Base-by-base conservation (phyloP, 2,797 vertebrate species). In the Bovichtus variegatus region DNA sequence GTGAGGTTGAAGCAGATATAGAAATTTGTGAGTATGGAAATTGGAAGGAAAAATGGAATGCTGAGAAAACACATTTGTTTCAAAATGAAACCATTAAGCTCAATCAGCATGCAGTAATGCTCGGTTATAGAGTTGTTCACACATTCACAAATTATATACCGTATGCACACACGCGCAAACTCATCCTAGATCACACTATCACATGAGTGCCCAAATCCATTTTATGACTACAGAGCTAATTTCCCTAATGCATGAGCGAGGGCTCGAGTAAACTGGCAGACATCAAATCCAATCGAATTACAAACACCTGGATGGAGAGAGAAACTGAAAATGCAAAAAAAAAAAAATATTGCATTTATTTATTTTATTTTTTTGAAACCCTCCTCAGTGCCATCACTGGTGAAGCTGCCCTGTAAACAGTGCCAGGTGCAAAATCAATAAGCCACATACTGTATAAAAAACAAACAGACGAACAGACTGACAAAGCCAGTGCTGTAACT, bases 351-450 rank as follows among this genome's bases (percentile, higher is more conserved):
- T n/a, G n/a, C n/a, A n/a, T n/a, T n/a, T n/a, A n/a, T n/a, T n/a
- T n/a, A n/a, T n/a, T n/a, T n/a, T n/a, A n/a, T n/a, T 27, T 27
- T 27, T 27, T 27, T 27, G 27, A 27, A 27, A 27, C n/a, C n/a
- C n/a, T 27, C 5, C 27, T 5, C 27, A 27, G 50, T 67, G 31
- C n/a, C 34, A 21, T 49, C 23, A 2, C 47, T n/a, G 81, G 62
- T 44, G 40, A 67, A 79, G 76, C 65, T 73, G 77, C 40, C 36
- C 70, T 18, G 54, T 71, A 72, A 90, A 75, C 72, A 50, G 51
- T 15, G 29, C 58, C 74, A 70, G 71, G 64, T 76, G 71, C n/a
- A 2, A 78, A 85, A 90, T 79, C 86, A 70, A 85, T 85, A 82
- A 86, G 65, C 10, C 60, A 61, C n/a, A 31, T 34, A 9, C 7